A percentile compares a stretch with the other conserved stretches of the same genome.
Conservation (phyloP, 2,888 invertebrate species). For the Ethmia dodecea region DNA sequence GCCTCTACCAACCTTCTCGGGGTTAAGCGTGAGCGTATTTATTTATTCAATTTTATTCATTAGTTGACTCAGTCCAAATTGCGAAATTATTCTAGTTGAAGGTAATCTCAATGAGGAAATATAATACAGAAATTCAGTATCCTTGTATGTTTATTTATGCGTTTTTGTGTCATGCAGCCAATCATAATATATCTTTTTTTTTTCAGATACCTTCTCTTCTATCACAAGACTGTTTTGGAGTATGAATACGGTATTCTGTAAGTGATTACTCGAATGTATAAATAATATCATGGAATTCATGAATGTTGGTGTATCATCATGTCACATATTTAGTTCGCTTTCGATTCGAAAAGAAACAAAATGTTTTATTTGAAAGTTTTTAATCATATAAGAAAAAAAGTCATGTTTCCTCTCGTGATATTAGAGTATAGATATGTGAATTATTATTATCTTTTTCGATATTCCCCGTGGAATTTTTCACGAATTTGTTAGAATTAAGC, state of each 20-base stretch:
- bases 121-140: too few relatives aligned
- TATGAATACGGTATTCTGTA: constrained; percentile 76
- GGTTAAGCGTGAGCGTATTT: too few relatives aligned
- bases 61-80: too few relatives aligned
- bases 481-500: constrained; percentile 65
- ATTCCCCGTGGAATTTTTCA: constrained; percentile 48
- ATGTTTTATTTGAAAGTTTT: constrained; percentile 20
- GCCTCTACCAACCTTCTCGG: too few relatives aligned
- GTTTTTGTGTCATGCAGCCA: background rate
- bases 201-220: constrained; percentile 94
- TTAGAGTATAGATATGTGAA: constrained; percentile 55
- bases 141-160: too few relatives aligned
- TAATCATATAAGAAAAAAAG: constrained; percentile 28
- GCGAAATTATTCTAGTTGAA: too few relatives aligned
- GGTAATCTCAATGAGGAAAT: too few relatives aligned
- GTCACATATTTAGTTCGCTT: constrained; percentile 14
- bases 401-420: constrained; percentile 63
- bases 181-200: constrained; percentile 23
- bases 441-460: constrained; percentile 34
- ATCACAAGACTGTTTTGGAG: constrained; percentile 96
- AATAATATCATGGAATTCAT: constrained; percentile 8
- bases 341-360: constrained; percentile 16
- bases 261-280: constrained; percentile 1
- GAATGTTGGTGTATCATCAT: constrained; percentile 10
- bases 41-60: too few relatives aligned